Conservation (phyloP, 2,113 vertebrate species). For the Irena cyanogastra region DNA sequence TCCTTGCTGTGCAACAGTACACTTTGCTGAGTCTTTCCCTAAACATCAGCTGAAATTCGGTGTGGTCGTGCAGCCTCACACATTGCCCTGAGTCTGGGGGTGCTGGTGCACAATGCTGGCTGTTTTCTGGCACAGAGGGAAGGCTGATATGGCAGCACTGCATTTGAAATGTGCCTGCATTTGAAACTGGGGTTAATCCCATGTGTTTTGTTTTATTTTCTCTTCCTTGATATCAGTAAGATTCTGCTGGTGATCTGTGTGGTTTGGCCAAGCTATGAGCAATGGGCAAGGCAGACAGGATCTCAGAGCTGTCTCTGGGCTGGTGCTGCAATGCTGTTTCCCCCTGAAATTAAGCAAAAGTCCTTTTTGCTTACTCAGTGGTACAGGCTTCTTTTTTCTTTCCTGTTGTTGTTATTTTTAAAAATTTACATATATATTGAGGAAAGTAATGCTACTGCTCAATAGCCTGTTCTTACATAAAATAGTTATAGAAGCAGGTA, state of each 20-base stretch:
- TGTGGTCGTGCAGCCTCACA: neutral
- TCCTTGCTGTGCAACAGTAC: neutral
- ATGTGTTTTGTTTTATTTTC: neutral
- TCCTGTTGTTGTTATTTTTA: neutral
- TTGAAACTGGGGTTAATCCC: neutral
- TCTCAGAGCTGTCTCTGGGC: neutral
- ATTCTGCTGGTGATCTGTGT: neutral
- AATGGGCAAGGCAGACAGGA: neutral
- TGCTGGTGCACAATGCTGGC: rapidly evolving
- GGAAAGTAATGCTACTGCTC: neutral
- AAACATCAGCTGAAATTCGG: neutral
- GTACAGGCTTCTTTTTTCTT: neutral
- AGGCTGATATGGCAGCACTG: rapidly evolving
- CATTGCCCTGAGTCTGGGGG: neutral
- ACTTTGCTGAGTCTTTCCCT: neutral
- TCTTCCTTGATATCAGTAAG: neutral
- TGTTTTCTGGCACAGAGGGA: neutral
- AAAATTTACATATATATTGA: neutral
- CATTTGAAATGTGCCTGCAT: neutral
- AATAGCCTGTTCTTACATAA: neutral
- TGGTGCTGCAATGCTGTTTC: rapidly evolving
- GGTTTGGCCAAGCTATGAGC: neutral
- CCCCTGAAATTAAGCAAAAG: neutral
- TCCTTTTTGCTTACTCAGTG: neutral
- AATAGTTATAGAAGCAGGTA: neutral